Base-by-base conservation (phyloP, 1,140 invertebrate species). In the Drepana arcuata region DNA sequence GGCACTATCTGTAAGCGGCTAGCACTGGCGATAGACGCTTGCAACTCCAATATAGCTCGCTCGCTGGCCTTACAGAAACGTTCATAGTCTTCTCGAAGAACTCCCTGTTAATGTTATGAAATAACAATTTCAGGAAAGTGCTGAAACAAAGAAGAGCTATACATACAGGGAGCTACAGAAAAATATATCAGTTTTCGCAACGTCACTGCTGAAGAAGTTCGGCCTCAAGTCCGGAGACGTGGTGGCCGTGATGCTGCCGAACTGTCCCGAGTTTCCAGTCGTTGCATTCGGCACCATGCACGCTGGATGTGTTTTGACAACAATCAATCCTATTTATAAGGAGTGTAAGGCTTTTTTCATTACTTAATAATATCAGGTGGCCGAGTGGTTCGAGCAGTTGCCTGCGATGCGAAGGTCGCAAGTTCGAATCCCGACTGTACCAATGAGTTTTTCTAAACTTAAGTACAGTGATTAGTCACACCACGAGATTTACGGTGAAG, bases 261-360 rank as follows among this genome's bases (percentile, higher is more conserved):
- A 95, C 75, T 69, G 88, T 25, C 92, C 93, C 0, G 92, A 95
- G 64, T 92, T 87, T 59, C 72, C 88, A 0, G 87, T 94, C 2
- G 85, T 88, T 1, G 79, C 88, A 2, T 70, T 94, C 16, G 94
- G 91, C 1, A 86, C 85, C 21, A 53, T 91, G 4, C 88, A 91
- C 55, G 89, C 90, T 12, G 93, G 92, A 0, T 82, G 93, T 1
- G 60, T 89, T 7, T 82, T 92, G 2, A 94, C 92, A n/a, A 90
- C 92, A 1, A 84, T 93, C 1, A 96, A 95, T 80, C 92, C 93
- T 4, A 73, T 89, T 25, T 96, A 94, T 60, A 95, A 92, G 26
- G 65, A 89, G 65, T 88, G 94, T 95, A 74, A 87, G 84, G 34
- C 16, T 29, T 41, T 31, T 42, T 53, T 31, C 25, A 9, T 21